A percentile compares a stretch with the other conserved stretches of the same genome.
These are phyloP conservation scores for Trachelus troglodyta DNA, from an alignment of 2,888 invertebrate genomes.

Conservation along the genomic window DNA sequence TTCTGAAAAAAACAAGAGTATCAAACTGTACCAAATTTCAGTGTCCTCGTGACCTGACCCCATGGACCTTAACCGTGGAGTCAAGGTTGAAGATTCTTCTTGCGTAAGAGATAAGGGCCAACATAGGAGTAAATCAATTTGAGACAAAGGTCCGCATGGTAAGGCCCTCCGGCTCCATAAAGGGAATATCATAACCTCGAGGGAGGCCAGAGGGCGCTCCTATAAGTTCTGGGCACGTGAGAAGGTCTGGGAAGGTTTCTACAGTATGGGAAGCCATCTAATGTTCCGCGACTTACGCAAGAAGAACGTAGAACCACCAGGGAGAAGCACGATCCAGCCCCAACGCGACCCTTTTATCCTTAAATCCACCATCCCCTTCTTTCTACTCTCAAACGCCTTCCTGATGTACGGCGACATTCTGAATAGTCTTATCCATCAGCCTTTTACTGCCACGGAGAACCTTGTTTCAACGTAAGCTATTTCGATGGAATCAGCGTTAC, in stretches of 20 bases:
- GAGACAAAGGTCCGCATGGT: conserved; percentile 16
- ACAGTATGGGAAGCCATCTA: conserved; percentile 15
- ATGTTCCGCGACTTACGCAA: conserved; percentile 13
- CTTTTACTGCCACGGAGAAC: conserved; percentile 37
- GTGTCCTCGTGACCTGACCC: not conserved
- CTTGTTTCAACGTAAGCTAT: conserved; percentile 34
- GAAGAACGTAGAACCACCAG: conserved; percentile 2
- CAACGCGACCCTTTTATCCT: conserved; percentile 31
- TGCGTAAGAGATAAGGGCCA: not conserved
- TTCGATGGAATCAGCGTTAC: conserved; percentile 48
- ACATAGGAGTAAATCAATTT: conserved; percentile 25
- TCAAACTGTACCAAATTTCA: not conserved
- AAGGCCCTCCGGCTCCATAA: not conserved
- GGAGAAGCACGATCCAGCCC: conserved; percentile 12
- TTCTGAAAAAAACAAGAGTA: not conserved
- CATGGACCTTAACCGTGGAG: not conserved
- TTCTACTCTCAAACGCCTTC: conserved; percentile 27
- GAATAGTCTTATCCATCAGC: conserved; percentile 52
- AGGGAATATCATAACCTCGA: conserved; percentile 18
- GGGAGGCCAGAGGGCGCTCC: conserved; percentile 9
- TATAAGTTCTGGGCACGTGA: not conserved
- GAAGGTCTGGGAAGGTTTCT: not conserved
- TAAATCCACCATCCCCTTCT: conserved; percentile 26
- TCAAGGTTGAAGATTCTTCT: not conserved
- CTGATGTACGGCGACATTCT: conserved; percentile 45